Percentiles rank a stretch among this genome's conserved stretches.
Conservation (phyloP, 2,888 invertebrate genomes). For the Chorisops tibialis region DNA sequence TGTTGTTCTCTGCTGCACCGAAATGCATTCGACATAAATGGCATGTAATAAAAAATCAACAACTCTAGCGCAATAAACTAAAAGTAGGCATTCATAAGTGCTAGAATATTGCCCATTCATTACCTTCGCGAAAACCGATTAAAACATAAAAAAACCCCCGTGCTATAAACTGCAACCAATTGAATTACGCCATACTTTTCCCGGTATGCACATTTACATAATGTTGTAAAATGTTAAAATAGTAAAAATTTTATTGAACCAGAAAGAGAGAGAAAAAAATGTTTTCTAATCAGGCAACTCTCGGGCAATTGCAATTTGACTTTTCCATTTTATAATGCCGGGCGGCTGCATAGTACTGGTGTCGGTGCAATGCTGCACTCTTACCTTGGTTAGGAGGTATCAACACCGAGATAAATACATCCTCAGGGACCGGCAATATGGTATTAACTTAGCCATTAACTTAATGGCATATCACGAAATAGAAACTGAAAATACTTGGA, state of each 20-base stretch:
- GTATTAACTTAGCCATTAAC: slow-evolving; percentile 17
- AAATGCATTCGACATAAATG: not conserved
- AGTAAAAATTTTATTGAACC: not conserved
- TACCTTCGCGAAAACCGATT: slow-evolving; percentile 23
- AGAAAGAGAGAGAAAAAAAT: not conserved
- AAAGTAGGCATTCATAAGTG: slow-evolving; percentile 14
- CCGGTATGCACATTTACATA: slow-evolving; percentile 11
- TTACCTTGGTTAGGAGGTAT: not conserved
- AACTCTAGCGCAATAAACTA: not conserved
- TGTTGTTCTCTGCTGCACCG: too few relatives aligned
- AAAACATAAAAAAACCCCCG: slow-evolving; percentile 21
- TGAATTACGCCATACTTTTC: slow-evolving; percentile 8
- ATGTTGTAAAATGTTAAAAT: slow-evolving; percentile 11
- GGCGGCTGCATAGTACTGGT: not conserved
- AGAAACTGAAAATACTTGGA: not conserved
- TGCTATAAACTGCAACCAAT: slow-evolving; percentile 23
- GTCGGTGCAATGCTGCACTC: too few relatives aligned
- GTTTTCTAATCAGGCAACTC: slow-evolving; percentile 5
- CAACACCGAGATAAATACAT: not conserved
- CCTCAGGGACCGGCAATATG: not conserved
- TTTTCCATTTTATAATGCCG: slow-evolving; percentile 10
- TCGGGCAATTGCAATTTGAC: slow-evolving; percentile 22
- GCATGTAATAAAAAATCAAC: slow-evolving; percentile 21
- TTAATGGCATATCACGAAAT: slow-evolving; percentile 29
- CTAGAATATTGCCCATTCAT: slow-evolving; percentile 7